Base-by-base conservation (phyloP, 2,797 vertebrate genomes). In the Sebastiscus tertius region DNA sequence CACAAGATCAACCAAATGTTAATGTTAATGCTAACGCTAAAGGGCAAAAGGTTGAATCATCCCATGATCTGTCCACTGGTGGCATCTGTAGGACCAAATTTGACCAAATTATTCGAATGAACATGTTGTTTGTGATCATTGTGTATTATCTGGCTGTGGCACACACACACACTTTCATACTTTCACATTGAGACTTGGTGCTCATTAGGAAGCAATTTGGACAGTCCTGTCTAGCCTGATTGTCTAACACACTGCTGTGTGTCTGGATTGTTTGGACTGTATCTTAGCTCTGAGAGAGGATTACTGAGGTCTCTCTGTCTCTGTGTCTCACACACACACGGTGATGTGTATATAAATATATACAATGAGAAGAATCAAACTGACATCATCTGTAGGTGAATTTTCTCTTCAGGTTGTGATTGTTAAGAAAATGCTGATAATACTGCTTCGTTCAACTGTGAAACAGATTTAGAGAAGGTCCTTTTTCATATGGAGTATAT, bases 141-240 rank as follows among this genome's bases (percentile, higher is more conserved):
- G 13, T 66, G 9, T 27, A 5, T 36, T 73, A 7, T 54, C 13
- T 65, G 31, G 7, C 8, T n/a, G 34, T 27, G 8, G n/a, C 42
- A 64, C 24, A 73, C 56, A 27, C 11, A 78, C 42, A 16, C 7
- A 54, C 55, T n/a, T n/a, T 33, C 10, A 62, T n/a, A 16, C 26
- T 34, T 49, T 59, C 49, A 62, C 63, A 8, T 5, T 33, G 31
- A 56, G 24, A 34, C 27, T 46, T 6, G 12, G 5, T 55, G 60
- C 72, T 83, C 68, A 74, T 80, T 77, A 72, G 68, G 27, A 56
- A 71, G 29, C 13, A 20, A 76, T 87, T 59, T 83, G 56, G 68
- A 31, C 14, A 6, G n/a, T 8, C 4, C 42, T 72, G 55, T 65
- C 16, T 10, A 7, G 14, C 52, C 66, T 61, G 49, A 77, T 80